These are phyloP conservation scores for Holocentrus rufus DNA, from an alignment of 2,797 vertebrate species.

Conservation along the genomic window DNA sequence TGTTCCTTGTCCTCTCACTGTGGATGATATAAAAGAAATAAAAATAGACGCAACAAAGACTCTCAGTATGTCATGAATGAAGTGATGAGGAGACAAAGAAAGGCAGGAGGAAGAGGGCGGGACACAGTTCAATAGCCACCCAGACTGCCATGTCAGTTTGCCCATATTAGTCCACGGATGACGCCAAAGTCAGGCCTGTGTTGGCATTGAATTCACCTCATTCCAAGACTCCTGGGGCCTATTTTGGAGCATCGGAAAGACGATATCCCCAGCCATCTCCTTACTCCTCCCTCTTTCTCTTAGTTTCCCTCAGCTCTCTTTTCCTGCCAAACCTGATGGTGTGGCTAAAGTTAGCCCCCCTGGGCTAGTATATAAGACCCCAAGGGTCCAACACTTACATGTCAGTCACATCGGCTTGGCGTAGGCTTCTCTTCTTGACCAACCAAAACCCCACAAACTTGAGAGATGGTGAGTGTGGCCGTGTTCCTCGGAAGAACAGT, in stretches of 20 bases:
- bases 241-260: constrained; percentile 80
- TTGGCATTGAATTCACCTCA: constrained; percentile 84
- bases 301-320: constrained; percentile 76
- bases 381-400: constrained; percentile 71
- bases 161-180: constrained; percentile 82
- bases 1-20: constrained; percentile 20
- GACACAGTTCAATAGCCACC: constrained; percentile 31
- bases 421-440: constrained; percentile 83
- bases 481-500: constrained; percentile 37
- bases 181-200: constrained; percentile 72
- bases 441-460: constrained; percentile 77
- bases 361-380: constrained; percentile 88
- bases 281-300: constrained; percentile 78
- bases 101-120: neutral
- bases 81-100: constrained; percentile 1
- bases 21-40: constrained; percentile 9
- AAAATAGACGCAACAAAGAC: constrained; percentile 56
- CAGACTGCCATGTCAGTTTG: constrained; percentile 45
- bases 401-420: constrained; percentile 84
- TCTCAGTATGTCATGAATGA: constrained; percentile 16
- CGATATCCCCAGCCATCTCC: constrained; percentile 65
- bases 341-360: constrained; percentile 89
- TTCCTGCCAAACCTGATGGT: constrained; percentile 87
- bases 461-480: constrained; percentile 84
- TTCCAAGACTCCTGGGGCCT: constrained; percentile 80